Evolutionary conservation across 2,797 vertebrate genomes (phyloP).

Genomic region (Lateolabrax maculatus): DNA sequence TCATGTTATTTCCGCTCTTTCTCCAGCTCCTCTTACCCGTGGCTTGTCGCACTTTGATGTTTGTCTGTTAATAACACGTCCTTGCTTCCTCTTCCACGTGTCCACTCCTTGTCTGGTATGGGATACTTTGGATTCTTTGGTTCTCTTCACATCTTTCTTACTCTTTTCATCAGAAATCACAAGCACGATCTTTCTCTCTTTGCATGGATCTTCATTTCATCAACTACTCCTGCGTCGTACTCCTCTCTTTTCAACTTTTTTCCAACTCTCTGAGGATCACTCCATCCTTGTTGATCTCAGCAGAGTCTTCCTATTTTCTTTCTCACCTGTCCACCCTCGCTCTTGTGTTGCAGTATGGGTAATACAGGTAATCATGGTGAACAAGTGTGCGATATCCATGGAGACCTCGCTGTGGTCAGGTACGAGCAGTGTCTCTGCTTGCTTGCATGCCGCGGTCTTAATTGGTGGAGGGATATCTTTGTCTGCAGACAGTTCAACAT

Average conservation of each 20-base stretch:
- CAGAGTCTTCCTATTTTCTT: slow-evolving; percentile 21
- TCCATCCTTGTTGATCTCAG: slow-evolving; percentile 25
- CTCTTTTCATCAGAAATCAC: slow-evolving; percentile 62
- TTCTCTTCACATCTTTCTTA: slow-evolving; percentile 54
- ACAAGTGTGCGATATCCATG: slow-evolving; percentile 86
- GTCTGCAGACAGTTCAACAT: neutral
- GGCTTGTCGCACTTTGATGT: slow-evolving; percentile 74
- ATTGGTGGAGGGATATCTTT: slow-evolving; percentile 54
- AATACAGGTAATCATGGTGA: slow-evolving; percentile 92
- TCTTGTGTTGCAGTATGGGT: slow-evolving; percentile 88
- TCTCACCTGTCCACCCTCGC: slow-evolving; percentile 47
- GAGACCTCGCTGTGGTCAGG: slow-evolving; percentile 90
- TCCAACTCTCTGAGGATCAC: slow-evolving; percentile 22
- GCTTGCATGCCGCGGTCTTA: slow-evolving; percentile 54
- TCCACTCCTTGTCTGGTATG: slow-evolving; percentile 17
- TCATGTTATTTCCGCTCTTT: slow-evolving; percentile 62
- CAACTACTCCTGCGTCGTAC: slow-evolving; percentile 35
- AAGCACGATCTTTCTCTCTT: slow-evolving; percentile 56
- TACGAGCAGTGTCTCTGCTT: slow-evolving; percentile 75
- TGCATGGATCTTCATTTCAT: slow-evolving; percentile 74
- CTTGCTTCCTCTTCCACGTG: slow-evolving; percentile 24
- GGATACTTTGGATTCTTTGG: slow-evolving; percentile 16
- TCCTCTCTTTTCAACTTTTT: slow-evolving; percentile 15
- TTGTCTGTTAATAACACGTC: slow-evolving; percentile 12
- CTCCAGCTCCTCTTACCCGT: slow-evolving; percentile 69